Evolutionary conservation across 2,888 invertebrate genomes (phyloP), one percentile per base, ranked within the genome.

Genomic region (Nematopogon swammerdamellus): DNA sequence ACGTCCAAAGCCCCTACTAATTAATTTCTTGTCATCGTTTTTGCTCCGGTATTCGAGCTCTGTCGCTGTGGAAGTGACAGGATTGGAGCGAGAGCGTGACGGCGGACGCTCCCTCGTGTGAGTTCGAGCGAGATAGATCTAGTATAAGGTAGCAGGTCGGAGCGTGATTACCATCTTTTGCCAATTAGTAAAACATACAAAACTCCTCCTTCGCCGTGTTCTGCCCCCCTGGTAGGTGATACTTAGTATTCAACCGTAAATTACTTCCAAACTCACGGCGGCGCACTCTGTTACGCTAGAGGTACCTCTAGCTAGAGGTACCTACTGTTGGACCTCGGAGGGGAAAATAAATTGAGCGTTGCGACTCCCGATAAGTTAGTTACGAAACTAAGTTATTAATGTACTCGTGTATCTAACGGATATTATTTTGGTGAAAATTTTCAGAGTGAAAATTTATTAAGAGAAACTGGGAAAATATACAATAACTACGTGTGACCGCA

Each of bases 151-250:
- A 73, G 67, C 76, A 74, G 45, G 45, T 46, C 52, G 29, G 48
- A 36, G 51, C 54, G 52, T 54, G 79, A 80, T 80, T 80, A 80
- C 72, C 81, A 82, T 82, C 81, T 81, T 81, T 81, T 79, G 68
- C 80, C 80, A 81, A 82, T 82, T 81, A 82, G 82, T 81, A 81
- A 81, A 82, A 81, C 80, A 82, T 76, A 81, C 81, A 81, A 81
- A 82, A 81, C 82, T 81, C 82, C 80, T 74, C 80, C 81, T 79
- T 72, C 71, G 70, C 68, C 74, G 63, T 80, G 77, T 77, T 72
- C 72, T 68, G 68, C 58, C 66, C 72, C 75, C 74, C 73, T 72
- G 76, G 75, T 75, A 76, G 75, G 76, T 77, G 75, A 79, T 74
- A 64, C 68, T 77, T 74, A 75, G 71, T 77, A 76, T 75, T 74